Conservation (phyloP, 2,888 invertebrate species). For the Bhutanitis thaidina region DNA sequence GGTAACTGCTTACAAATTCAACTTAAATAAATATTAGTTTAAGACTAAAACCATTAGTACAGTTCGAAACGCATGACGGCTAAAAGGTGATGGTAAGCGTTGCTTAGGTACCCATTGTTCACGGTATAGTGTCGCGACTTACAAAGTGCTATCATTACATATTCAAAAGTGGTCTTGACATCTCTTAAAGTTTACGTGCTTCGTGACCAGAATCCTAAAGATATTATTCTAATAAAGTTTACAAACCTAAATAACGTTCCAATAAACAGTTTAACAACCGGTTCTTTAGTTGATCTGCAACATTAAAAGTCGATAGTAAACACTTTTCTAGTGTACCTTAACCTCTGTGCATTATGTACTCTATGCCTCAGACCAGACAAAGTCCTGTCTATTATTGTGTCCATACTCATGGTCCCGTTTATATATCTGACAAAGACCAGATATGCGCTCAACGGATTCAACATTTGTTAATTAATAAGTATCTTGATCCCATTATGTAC, state of each 20-base stretch:
- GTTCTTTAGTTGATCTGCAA: slow-evolving; percentile 60
- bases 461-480: no score
- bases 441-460: no score
- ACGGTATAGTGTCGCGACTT: slow-evolving; percentile 7
- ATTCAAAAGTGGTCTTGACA: slow-evolving; percentile 16
- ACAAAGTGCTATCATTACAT: slow-evolving; percentile 21
- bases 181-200: slow-evolving; percentile 24
- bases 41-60: no score
- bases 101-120: slow-evolving; percentile 16
- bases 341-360: slow-evolving; percentile 1
- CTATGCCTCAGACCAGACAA: no score
- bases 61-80: background rate
- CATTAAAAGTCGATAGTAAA: slow-evolving; percentile 28
- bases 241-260: slow-evolving; percentile 62
- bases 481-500: no score
- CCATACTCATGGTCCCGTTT: no score
- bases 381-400: no score
- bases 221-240: slow-evolving; percentile 53
- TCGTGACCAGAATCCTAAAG: slow-evolving; percentile 48
- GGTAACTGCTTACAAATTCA: no score
- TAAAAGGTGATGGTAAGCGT: slow-evolving; percentile 12
- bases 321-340: slow-evolving; percentile 2
- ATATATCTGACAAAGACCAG: no score
- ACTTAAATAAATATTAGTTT: no score
- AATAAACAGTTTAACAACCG: slow-evolving; percentile 65